Evolutionary conservation across 2,113 vertebrate genomes (phyloP).

Genomic region (Gyps fulvus): DNA sequence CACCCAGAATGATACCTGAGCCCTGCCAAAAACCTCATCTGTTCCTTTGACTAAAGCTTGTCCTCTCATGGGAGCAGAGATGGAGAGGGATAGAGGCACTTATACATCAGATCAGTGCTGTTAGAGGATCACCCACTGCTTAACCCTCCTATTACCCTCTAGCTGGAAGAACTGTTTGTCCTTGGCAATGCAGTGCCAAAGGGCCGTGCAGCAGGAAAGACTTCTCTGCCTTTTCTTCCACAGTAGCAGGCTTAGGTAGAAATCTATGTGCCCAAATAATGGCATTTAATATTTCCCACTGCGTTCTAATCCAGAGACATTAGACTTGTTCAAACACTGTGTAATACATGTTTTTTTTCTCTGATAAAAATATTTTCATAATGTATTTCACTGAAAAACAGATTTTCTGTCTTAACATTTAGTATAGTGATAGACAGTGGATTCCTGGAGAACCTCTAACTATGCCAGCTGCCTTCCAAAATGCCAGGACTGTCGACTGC

Average conservation of each 20-base stretch:
- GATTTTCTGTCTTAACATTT: constrained; percentile 28
- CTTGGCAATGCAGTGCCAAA: neutral
- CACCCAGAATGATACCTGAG: neutral
- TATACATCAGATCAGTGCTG: accelerated
- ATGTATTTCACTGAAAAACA: neutral
- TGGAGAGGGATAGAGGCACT: neutral
- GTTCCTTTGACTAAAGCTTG: neutral
- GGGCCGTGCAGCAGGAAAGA: accelerated
- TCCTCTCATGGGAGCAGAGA: neutral
- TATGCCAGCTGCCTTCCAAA: constrained; percentile 72
- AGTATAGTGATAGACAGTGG: constrained; percentile 79
- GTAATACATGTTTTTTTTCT: neutral
- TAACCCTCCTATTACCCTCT: neutral
- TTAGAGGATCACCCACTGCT: neutral
- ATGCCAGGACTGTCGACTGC: constrained; percentile 75
- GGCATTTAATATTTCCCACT: neutral
- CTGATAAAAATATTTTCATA: neutral
- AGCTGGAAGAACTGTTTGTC: neutral
- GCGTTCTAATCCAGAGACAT: neutral
- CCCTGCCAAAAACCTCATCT: neutral
- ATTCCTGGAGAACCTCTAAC: constrained; percentile 72
- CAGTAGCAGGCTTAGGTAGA: neutral
- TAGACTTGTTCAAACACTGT: neutral
- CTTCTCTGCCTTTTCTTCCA: neutral
- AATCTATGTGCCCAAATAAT: neutral